phyloP scores from a whole-genome alignment of 2,888 invertebrate genomes.

The Dysmachus trigonus region DNA sequence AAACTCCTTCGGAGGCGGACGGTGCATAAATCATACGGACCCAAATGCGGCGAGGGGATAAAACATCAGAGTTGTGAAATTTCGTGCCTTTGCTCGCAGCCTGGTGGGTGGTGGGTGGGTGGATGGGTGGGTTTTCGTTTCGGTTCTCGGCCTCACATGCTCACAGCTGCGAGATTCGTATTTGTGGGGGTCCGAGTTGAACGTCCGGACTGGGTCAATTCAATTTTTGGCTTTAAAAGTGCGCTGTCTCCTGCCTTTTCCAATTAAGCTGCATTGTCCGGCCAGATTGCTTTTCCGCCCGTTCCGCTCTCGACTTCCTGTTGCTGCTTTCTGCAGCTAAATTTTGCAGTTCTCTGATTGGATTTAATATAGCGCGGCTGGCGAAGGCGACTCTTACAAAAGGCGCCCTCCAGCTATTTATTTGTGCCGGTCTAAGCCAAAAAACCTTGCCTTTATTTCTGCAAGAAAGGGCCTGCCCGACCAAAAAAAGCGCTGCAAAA shows the following conservation, averaged over 20 bases:
- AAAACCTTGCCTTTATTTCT: not conserved
- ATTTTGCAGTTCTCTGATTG: not conserved
- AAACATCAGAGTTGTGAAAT: conserved; percentile 23
- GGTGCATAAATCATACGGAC: not conserved
- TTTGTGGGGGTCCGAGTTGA: not conserved
- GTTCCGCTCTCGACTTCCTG: not conserved
- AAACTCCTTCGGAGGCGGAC: not conserved
- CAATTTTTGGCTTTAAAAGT: conserved; percentile 27
- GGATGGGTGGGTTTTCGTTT: not conserved
- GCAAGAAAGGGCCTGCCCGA: not conserved
- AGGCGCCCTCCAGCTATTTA: not conserved
- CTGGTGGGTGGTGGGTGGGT: too few relatives aligned
- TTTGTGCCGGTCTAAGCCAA: not conserved
- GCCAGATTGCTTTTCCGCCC: conserved; percentile 33
- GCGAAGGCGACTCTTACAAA: not conserved
- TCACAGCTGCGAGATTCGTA: not conserved
- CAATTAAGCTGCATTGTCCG: conserved; percentile 31
- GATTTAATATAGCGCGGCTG: conserved; percentile 11
- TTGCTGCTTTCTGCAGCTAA: not conserved
- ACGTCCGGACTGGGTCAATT: conserved; percentile 17
- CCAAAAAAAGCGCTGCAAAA: not conserved
- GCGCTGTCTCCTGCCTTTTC: conserved; percentile 5
- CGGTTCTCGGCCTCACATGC: not conserved
- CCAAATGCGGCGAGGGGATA: not conserved
- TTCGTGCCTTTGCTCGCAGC: not conserved